A percentile compares a stretch with the other conserved stretches of the same genome.
These are phyloP conservation scores for Thymelicus lineola DNA, from an alignment of 2,888 invertebrate genomes.

Conservation along the genomic window DNA sequence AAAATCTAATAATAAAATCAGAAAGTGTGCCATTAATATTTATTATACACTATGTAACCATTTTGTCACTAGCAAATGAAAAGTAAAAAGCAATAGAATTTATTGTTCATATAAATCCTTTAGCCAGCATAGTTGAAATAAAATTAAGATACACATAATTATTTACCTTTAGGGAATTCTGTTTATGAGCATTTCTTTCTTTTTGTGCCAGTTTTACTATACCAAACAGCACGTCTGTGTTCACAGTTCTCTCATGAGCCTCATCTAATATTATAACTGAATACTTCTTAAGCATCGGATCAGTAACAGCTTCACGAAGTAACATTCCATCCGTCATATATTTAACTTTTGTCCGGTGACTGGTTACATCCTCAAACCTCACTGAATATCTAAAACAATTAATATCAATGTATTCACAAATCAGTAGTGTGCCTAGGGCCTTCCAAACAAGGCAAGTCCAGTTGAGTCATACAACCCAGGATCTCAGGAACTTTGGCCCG, in stretches of 20 bases:
- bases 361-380: slow-evolving; percentile 95
- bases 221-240: slow-evolving; percentile 97
- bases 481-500: no score
- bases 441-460: no score
- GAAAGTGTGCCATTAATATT: no score
- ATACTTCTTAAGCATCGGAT: slow-evolving; percentile 91
- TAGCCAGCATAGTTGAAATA: no score
- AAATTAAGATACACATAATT: not conserved
- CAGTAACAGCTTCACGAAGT: slow-evolving; percentile 94
- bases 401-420: not conserved
- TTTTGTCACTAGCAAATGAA: no score
- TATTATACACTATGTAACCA: no score
- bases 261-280: slow-evolving; percentile 95
- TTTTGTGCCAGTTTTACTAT: slow-evolving; percentile 95
- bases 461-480: no score
- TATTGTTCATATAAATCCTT: no score
- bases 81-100: no score
- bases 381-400: slow-evolving; percentile 88
- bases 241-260: slow-evolving; percentile 97
- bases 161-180: slow-evolving; percentile 87
- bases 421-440: no score
- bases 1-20: no score
- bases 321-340: slow-evolving; percentile 98
- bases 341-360: slow-evolving; percentile 92
- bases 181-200: slow-evolving; percentile 86